phyloP scores from a whole-genome alignment of 1,140 invertebrate genomes.

The Marisa cornuarietis region DNA sequence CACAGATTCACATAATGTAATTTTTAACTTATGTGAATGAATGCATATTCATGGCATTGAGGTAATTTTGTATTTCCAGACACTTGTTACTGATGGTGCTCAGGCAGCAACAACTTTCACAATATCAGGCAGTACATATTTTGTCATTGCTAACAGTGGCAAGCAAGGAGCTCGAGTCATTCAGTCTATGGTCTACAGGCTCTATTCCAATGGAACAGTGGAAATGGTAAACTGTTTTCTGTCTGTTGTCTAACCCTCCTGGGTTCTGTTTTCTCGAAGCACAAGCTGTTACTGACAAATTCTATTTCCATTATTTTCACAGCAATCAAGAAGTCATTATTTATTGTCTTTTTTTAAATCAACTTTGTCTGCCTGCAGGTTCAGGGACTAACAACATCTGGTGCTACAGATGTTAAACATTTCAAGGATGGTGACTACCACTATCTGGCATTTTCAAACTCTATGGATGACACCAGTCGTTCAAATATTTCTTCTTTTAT shows the following conservation, averaged over 20 bases:
- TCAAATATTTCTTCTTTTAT: constrained; percentile 47
- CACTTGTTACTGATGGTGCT: constrained; percentile 64
- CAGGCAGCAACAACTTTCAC: constrained; percentile 48
- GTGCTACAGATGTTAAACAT: constrained; percentile 50
- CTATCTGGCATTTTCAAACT: constrained; percentile 54
- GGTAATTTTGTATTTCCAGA: constrained; percentile 49
- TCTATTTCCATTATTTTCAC: too few relatives aligned
- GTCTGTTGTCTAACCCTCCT: background rate
- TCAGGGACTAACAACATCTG: constrained; percentile 53
- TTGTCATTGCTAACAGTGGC: constrained; percentile 55
- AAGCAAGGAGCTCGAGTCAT: constrained; percentile 46
- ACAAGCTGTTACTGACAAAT: too few relatives aligned
- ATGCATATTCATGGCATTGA: too few relatives aligned
- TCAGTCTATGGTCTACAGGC: constrained; percentile 48
- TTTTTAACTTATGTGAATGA: too few relatives aligned
- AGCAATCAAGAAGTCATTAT: too few relatives aligned
- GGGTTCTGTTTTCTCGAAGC: background rate
- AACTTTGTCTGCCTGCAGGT: constrained; percentile 30
- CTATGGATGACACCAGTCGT: constrained; percentile 49
- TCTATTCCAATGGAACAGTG: constrained; percentile 43
- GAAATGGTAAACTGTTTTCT: constrained; percentile 43
- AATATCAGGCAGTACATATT: constrained; percentile 39
- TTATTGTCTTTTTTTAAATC: too few relatives aligned
- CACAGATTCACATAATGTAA: background rate
- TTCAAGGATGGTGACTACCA: constrained; percentile 37